Evolutionary conservation across 2,797 vertebrate genomes (phyloP).

Genomic region (Ptychadena robeensis): DNA sequence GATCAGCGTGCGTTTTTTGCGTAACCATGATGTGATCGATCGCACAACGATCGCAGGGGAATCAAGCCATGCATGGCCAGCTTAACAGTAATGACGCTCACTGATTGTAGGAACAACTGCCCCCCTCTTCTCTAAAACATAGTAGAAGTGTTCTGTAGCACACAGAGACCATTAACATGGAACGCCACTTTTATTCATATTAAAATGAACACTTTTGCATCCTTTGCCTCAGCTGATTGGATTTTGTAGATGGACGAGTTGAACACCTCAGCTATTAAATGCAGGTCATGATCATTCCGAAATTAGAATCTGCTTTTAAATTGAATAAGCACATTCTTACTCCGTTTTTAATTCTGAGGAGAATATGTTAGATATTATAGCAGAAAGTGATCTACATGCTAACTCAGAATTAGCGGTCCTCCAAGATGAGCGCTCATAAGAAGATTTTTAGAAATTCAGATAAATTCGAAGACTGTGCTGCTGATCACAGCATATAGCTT

Average conservation of each 20-base stretch:
- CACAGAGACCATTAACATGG: too few species aligned
- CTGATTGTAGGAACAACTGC: too few species aligned
- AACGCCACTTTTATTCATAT: too few species aligned
- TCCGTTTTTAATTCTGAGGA: background rate
- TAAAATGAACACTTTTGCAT: background rate
- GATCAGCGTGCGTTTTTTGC: too few species aligned
- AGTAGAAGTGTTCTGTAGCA: too few species aligned
- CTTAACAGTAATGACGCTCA: too few species aligned
- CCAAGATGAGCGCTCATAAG: slow-evolving; percentile 4
- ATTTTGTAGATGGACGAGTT: slow-evolving; percentile 10
- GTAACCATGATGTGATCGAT: too few species aligned
- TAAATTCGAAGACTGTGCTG: slow-evolving; percentile 9
- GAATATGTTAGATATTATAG: background rate
- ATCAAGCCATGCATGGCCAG: too few species aligned
- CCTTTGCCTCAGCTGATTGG: background rate
- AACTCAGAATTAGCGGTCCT: slow-evolving; percentile 19
- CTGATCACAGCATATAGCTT: slow-evolving; percentile 25
- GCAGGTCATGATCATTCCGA: slow-evolving; percentile 23
- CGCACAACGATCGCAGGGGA: too few species aligned
- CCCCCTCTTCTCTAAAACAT: too few species aligned
- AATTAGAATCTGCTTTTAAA: slow-evolving; percentile 17
- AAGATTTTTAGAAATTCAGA: slow-evolving; percentile 10
- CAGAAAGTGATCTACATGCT: slow-evolving; percentile 27
- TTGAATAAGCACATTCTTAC: background rate
- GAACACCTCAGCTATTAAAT: slow-evolving; percentile 4